Percentiles rank a stretch among this genome's conserved stretches.
Evolutionary conservation across 2,113 vertebrate species (phyloP).

Genomic region (Rhabdornis inornatus): DNA sequence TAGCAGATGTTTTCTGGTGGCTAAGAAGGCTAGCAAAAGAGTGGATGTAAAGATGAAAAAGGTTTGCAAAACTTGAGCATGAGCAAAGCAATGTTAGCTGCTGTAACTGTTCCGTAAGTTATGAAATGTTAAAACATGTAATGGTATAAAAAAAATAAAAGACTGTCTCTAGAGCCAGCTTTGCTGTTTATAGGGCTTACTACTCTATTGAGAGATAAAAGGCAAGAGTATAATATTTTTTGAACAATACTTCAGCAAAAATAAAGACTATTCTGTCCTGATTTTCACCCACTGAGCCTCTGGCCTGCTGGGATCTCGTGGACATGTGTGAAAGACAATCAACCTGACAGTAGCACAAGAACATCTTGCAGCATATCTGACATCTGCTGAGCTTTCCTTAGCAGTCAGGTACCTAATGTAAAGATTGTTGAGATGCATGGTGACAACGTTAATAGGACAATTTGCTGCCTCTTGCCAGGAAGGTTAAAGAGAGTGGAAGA

Average conservation of each 20-base stretch:
- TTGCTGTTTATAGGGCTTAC: not conserved
- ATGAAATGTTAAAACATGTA: not conserved
- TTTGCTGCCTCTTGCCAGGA: not conserved
- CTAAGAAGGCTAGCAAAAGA: constrained; percentile 1
- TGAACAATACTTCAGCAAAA: not conserved
- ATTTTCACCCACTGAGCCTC: not conserved
- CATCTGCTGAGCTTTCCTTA: not conserved
- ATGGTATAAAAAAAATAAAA: not conserved
- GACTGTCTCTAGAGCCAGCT: not conserved
- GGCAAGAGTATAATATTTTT: not conserved
- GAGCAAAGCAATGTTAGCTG: not conserved
- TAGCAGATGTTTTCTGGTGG: not conserved
- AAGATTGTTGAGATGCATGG: not conserved
- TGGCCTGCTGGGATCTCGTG: not conserved
- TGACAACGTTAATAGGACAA: not conserved
- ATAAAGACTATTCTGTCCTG: not conserved
- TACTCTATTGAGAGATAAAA: not conserved
- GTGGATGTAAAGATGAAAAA: not conserved
- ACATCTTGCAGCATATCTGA: not conserved
- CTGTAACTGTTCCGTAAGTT: not conserved
- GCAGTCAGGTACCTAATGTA: fast-evolving
- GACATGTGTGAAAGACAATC: not conserved
- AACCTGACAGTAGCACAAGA: not conserved
- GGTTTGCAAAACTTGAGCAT: not conserved
- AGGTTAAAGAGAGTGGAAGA: not conserved